A percentile compares a stretch with the other conserved stretches of the same genome.
phyloP scores from a whole-genome alignment of 1,140 invertebrate genomes.

The Doryteuthis pealeii region DNA sequence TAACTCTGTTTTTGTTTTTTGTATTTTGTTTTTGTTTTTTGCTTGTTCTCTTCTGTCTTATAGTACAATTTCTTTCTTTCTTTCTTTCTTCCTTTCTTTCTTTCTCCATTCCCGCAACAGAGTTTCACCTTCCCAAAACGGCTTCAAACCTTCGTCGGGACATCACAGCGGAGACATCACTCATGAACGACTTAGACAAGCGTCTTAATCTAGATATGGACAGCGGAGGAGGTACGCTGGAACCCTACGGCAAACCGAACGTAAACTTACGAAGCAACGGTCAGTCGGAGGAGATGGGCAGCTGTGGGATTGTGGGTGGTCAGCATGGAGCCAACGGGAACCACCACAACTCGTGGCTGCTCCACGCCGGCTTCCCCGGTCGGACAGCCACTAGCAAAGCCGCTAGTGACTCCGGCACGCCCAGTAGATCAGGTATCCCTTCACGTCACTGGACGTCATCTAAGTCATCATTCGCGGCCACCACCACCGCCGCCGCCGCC shows the following conservation, averaged over 20 bases:
- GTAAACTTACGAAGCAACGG: constrained; percentile 46
- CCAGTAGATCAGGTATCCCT: constrained; percentile 34
- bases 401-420: constrained; percentile 48
- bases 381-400: constrained; percentile 42
- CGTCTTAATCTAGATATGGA: constrained; percentile 46
- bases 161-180: constrained; percentile 55
- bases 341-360: constrained; percentile 41
- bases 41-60: no score
- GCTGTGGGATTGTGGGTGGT: background rate
- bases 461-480: no score
- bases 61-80: no score
- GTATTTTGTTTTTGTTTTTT: no score
- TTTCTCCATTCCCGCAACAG: background rate
- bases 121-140: constrained; percentile 32
- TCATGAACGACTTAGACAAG: constrained; percentile 59
- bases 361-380: constrained; percentile 15
- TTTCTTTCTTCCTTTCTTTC: no score
- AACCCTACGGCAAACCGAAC: constrained; percentile 42
- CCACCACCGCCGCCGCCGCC: background rate
- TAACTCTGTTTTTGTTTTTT: no score
- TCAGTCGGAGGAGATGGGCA: constrained; percentile 39
- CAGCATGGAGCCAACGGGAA: background rate
- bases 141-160: constrained; percentile 51
- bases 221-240: constrained; percentile 35
- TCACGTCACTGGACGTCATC: background rate